Evolutionary conservation across 2,888 invertebrate species (phyloP), one percentile per base, ranked within the genome.

Genomic region (Liposcelis brunnea): DNA sequence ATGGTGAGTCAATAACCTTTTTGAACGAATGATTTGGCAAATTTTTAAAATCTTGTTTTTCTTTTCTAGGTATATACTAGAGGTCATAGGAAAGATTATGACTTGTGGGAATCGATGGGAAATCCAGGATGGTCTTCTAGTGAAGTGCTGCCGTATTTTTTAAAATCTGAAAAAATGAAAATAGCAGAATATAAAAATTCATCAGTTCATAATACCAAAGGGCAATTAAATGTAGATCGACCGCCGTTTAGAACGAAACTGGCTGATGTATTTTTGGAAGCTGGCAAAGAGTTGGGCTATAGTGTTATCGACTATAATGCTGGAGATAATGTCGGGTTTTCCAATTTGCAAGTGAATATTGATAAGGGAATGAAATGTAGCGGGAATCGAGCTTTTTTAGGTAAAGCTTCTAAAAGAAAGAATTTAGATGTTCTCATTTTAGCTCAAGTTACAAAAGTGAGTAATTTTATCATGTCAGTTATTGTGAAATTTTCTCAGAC

Each of bases 311-410:
- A 77, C 53, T 65, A 71, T 54, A 77, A 77, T 51, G 75, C 73
- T 1, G 59, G 63, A 14, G 61, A 65, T 12, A 71, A 74, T 49
- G 61, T 75, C 1, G 77, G 75, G 2, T 69, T 74, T 14, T 69
- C 71, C 10, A 67, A 67, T 38, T 56, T 74, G 10, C 77, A 75
- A 56, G 61, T 72, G 2, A 75, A 72, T 5, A 72, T 74, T 57
- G 68, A 71, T 48, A 69, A 73, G 50, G 78, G 79, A 2, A 70
- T 70, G 6, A 65, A 79, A 38, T 69, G 72, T 53, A 78, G 77
- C 57, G 70, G 75, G 1, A 74, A 74, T 45, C 65, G 70, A 55
- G 77, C 78, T 1, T 79, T 76, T 53, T 58, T 80, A 43, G 66
- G 70, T 51, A 72, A 73, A 1, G 66, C 68, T 1, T 64, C 65